Conservation (phyloP, 2,888 invertebrate genomes). For the Caenorhabditis angaria region DNA sequence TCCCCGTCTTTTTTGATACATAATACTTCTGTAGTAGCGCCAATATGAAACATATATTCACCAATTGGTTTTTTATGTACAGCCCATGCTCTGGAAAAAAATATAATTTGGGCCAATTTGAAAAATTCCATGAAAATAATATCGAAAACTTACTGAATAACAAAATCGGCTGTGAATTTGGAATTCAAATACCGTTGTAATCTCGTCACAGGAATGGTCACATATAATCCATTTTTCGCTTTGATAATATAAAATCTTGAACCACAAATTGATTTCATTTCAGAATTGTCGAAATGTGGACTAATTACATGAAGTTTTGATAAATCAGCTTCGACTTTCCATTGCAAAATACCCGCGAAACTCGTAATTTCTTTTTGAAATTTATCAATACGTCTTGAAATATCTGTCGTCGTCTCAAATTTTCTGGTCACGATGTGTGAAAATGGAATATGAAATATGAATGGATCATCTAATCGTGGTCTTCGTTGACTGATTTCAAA, state of each 20-base stretch:
- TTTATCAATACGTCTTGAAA: conserved; percentile 8
- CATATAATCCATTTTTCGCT: conserved; percentile 11
- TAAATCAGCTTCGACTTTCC: conserved; percentile 18
- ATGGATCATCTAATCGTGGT: conserved; percentile 13
- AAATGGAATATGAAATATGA: conserved; percentile 1
- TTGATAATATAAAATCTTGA: conserved; percentile 10
- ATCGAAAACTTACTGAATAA: conserved; percentile 1
- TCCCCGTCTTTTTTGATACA: conserved; percentile 6
- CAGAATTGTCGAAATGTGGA: neutral
- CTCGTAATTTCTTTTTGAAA: neutral
- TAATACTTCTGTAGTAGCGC: conserved; percentile 12
- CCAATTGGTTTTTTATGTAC: conserved; percentile 18
- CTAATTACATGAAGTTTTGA: neutral
- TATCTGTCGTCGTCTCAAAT: neutral
- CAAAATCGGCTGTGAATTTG: conserved; percentile 13
- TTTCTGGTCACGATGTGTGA: conserved; percentile 23
- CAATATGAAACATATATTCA: conserved; percentile 19
- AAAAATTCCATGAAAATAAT: too few relatives aligned
- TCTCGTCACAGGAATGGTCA: conserved; percentile 16
- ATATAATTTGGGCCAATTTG: neutral
- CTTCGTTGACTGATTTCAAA: conserved; percentile 19
- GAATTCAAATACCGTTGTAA: neutral
- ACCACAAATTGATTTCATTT: neutral
- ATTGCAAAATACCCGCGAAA: neutral
- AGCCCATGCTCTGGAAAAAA: conserved; percentile 26